phyloP scores from a whole-genome alignment of 2,797 vertebrate species.

The Eospalax fontanierii region DNA sequence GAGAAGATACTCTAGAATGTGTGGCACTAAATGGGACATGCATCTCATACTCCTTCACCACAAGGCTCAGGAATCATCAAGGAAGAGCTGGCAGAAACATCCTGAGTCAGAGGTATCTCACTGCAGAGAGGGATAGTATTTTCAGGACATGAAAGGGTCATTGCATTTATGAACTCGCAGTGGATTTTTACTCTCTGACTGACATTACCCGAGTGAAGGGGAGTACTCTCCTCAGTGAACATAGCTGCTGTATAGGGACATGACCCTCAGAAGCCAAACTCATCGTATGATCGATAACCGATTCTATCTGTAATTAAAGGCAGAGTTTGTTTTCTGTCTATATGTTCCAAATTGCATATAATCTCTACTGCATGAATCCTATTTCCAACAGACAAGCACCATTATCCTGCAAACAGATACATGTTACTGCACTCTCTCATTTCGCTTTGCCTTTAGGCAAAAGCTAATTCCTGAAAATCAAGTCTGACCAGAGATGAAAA shows the following conservation, averaged over 20 bases:
- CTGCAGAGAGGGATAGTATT: no score
- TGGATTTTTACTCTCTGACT: not conserved
- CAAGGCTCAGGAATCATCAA: no score
- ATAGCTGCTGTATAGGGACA: not conserved
- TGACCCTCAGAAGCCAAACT: not conserved
- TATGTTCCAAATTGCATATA: not conserved
- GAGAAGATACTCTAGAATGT: not conserved
- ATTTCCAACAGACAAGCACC: not conserved
- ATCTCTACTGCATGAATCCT: not conserved
- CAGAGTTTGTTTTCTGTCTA: not conserved
- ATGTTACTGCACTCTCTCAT: not conserved
- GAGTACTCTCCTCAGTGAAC: not conserved
- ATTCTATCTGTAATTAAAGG: slow-evolving; percentile 37
- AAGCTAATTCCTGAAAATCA: slow-evolving; percentile 35
- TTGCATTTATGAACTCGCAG: not conserved
- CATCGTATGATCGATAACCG: not conserved
- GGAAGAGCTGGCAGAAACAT: not conserved
- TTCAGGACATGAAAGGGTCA: not conserved
- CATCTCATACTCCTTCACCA: not conserved
- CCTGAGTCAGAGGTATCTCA: no score
- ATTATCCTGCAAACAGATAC: not conserved
- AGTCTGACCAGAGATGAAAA: not conserved
- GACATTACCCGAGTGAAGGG: not conserved
- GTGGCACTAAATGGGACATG: not conserved
- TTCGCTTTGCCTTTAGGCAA: not conserved